Conservation (phyloP, 2,113 vertebrate genomes). For the Amazona vittata region DNA sequence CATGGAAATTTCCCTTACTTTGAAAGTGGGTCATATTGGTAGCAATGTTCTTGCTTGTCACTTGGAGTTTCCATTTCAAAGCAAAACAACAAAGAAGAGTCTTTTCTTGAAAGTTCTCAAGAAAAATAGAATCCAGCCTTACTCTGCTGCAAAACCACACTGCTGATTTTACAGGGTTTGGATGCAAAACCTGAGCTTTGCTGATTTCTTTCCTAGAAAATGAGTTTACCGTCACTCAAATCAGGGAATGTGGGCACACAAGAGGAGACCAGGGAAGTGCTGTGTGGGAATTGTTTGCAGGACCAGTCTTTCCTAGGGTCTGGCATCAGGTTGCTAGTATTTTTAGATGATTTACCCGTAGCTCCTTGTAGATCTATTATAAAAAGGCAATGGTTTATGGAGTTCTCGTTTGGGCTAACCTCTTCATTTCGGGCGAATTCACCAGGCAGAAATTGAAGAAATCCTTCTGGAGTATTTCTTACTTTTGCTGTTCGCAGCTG, state of each 20-base stretch:
- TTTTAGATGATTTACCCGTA: background rate
- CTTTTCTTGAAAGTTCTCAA: background rate
- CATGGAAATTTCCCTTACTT: background rate
- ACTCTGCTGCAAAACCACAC: background rate
- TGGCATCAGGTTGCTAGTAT: background rate
- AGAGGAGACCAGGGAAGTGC: background rate
- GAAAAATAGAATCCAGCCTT: background rate
- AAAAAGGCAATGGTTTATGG: background rate
- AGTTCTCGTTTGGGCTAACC: background rate
- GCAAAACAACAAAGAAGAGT: background rate
- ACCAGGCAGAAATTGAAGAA: background rate
- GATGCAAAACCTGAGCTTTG: background rate
- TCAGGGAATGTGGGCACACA: background rate
- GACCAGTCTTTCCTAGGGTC: background rate
- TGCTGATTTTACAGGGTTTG: background rate
- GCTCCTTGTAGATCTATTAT: background rate
- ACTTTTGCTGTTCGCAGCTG: background rate
- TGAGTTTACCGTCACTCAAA: background rate
- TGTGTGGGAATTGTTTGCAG: background rate
- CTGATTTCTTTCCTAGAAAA: background rate
- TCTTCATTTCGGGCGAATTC: background rate
- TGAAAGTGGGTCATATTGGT: background rate
- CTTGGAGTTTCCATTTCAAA: background rate
- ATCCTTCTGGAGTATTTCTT: background rate
- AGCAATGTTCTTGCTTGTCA: background rate